phyloP scores from a whole-genome alignment of 2,797 vertebrate species.

The Diglossa cyanea region DNA sequence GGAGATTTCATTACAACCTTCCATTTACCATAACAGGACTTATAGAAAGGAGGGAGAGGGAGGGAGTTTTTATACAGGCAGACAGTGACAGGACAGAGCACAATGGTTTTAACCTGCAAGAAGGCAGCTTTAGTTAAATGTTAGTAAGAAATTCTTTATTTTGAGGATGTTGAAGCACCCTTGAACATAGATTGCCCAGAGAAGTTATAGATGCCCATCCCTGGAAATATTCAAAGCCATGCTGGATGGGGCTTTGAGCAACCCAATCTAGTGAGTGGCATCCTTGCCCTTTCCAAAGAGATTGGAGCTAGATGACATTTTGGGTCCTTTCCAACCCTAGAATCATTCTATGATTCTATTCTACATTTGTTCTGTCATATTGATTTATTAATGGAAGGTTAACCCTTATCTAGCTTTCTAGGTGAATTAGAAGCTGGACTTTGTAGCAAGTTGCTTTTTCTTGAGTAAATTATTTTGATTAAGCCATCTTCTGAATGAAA shows the following conservation, averaged over 20 bases:
- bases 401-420: background rate
- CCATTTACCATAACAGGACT: too few relatives aligned
- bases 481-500: background rate
- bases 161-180: background rate
- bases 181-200: background rate
- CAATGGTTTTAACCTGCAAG: background rate
- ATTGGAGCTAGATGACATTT: background rate
- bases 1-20: background rate
- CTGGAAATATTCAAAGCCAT: background rate
- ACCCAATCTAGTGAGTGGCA: background rate
- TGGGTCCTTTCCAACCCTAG: background rate
- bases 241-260: background rate
- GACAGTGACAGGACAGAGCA: background rate
- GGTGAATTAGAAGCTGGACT: background rate
- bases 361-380: background rate
- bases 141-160: background rate
- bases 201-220: background rate
- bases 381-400: background rate
- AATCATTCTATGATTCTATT: background rate
- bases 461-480: background rate
- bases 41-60: background rate
- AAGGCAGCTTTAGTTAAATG: background rate
- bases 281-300: background rate
- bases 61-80: background rate
- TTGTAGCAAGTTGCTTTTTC: background rate